phyloP scores from a whole-genome alignment of 2,888 invertebrate species.

The Ophion costatus region DNA sequence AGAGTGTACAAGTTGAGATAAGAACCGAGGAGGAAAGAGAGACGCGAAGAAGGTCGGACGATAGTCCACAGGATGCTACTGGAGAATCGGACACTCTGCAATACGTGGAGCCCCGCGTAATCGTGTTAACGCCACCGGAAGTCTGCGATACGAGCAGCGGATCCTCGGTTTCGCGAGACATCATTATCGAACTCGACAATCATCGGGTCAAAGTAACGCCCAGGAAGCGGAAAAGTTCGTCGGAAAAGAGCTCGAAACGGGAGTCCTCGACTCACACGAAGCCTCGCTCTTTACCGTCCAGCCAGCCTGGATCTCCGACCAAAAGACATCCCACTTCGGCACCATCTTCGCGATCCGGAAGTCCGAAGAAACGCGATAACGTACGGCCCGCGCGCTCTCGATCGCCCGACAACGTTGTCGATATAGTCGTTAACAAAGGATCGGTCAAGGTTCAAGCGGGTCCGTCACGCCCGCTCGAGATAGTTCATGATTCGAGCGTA shows the following conservation, averaged over 20 bases:
- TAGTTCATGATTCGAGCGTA: conserved; percentile 74
- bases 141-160: conserved; percentile 70
- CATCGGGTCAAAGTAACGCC: conserved; percentile 75
- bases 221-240: conserved; percentile 66
- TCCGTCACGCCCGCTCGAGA: conserved; percentile 54
- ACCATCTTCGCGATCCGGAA: conserved; percentile 68
- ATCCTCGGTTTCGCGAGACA: conserved; percentile 66
- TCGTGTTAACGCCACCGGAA: conserved; percentile 71
- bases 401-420: conserved; percentile 55
- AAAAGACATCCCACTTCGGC: conserved; percentile 72
- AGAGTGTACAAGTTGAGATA: conserved; percentile 72
- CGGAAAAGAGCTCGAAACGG: conserved; percentile 49
- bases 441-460: conserved; percentile 67
- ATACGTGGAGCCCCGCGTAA: conserved; percentile 76
- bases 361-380: conserved; percentile 68
- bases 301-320: conserved; percentile 67
- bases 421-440: conserved; percentile 60
- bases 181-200: conserved; percentile 75
- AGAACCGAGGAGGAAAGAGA: conserved; percentile 27
- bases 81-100: conserved; percentile 32
- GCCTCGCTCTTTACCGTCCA: conserved; percentile 69
- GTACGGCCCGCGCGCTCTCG: conserved; percentile 5
- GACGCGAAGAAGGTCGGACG: conserved; percentile 4
- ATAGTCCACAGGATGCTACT: neutral
- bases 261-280: conserved; percentile 56